Percentiles rank a stretch among this genome's conserved stretches.
Evolutionary conservation across 2,113 vertebrate genomes (phyloP).

Genomic region (Protobothrops flavoviridis): DNA sequence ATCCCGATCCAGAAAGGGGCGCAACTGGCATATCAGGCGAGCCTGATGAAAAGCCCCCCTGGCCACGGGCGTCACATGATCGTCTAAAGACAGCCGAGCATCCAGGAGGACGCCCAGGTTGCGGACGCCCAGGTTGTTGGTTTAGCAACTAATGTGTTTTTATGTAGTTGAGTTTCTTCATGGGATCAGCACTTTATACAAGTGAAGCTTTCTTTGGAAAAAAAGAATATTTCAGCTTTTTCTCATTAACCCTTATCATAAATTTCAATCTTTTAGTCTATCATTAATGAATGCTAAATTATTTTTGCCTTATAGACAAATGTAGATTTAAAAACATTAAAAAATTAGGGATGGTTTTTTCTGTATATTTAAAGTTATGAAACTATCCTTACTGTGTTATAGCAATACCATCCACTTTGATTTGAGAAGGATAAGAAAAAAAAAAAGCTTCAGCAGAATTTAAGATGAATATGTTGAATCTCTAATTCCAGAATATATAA

Average conservation of each 20-base stretch:
- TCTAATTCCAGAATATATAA: neutral
- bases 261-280: neutral
- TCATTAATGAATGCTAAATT: neutral
- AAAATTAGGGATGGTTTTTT: neutral
- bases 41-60: too few species aligned
- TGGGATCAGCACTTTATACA: neutral
- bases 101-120: too few species aligned
- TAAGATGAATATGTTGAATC: neutral
- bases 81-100: too few species aligned
- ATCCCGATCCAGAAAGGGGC: too few species aligned
- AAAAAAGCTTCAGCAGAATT: neutral
- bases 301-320: neutral
- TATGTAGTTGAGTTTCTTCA: neutral
- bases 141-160: neutral
- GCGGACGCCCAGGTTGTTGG: too few species aligned
- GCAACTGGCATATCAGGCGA: too few species aligned
- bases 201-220: accelerated
- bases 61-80: too few species aligned
- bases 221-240: neutral
- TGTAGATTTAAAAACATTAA: neutral
- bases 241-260: neutral
- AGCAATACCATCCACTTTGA: neutral
- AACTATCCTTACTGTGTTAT: neutral
- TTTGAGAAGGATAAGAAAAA: neutral
- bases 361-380: neutral